Base-by-base conservation (phyloP, 2,113 vertebrate genomes). In the Nestor notabilis region DNA sequence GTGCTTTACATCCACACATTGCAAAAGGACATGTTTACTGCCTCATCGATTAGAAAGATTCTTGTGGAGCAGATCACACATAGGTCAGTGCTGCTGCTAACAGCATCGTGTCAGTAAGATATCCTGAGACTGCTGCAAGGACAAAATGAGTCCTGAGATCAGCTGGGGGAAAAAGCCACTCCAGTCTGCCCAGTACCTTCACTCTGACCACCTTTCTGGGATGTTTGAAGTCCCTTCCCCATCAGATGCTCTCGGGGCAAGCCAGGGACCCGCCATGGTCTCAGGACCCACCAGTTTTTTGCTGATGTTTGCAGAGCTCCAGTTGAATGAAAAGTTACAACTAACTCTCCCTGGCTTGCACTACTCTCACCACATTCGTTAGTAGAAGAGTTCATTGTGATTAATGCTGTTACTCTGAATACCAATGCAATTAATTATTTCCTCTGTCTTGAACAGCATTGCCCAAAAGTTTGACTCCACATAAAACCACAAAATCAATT, bases 401-500 rank as follows among this genome's bases (percentile, higher is more conserved):
- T 95, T 91, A 94, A 90, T 83, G 27, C 39, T 13, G 14, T 75
- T 85, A 77, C 49, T 72, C 53, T 84, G 80, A 93, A 75, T 86
- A 83, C 64, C 64, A 52, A 2, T 27, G 43, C 64, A 91, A 61
- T 95, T 80, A 90, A 89, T 87, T 64, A 58, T 83, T 85, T 93
- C 50, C 64, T 83, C 68, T 84, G 29, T 53, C 24, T 66, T 71
- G 79, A 44, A 41, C 81, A 91, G 39, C 78, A 3, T 61, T 64
- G 46, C 90, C 75, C 10, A 16, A 80, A 83, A 91, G 2, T 2
- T 92, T 91, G 68, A 93, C 79, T 64, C 53, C n/a, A 13, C 64
- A 47, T 37, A 70, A 95, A 80, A 64, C 53, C 39, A 29, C 55
- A 60, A 78, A 94, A 95, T 89, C 43, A 87, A 87, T 94, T 95